Evolutionary conservation across 2,888 invertebrate species (phyloP).

Genomic region (Melitaea athalia): DNA sequence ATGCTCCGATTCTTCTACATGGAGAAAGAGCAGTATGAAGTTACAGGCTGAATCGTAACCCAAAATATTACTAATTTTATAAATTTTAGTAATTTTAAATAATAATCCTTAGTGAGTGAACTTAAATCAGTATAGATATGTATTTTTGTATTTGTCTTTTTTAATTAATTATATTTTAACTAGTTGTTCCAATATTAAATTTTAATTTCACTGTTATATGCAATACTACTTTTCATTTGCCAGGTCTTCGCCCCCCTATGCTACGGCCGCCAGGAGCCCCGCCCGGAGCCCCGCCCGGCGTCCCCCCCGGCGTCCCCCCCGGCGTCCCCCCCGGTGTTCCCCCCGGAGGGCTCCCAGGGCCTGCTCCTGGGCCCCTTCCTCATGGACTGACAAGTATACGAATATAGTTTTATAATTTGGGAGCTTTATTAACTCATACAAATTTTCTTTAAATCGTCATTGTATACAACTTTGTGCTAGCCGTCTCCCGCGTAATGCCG

Average conservation of each 20-base stretch:
- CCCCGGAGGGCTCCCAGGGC: conserved; percentile 71
- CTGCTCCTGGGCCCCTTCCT: conserved; percentile 83
- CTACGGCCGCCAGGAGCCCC: conserved; percentile 50
- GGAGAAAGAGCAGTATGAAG: no score
- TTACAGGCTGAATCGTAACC: no score
- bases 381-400: conserved; percentile 64
- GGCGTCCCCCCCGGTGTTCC: conserved; percentile 46
- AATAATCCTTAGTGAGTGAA: no score
- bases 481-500: no score
- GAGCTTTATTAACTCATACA: background rate
- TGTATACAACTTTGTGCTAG: no score
- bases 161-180: no score
- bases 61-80: no score
- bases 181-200: background rate
- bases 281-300: conserved; percentile 44
- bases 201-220: background rate
- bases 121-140: no score
- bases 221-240: background rate
- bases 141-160: no score
- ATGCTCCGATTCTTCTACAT: no score
- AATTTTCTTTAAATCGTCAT: no score
- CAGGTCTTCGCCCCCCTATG: conserved; percentile 65
- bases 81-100: no score
- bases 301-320: conserved; percentile 45
- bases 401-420: background rate